Evolutionary conservation across 53 echinoderm and acorn worm genomes (phyloP).

Genomic region (Crossaster papposus): DNA sequence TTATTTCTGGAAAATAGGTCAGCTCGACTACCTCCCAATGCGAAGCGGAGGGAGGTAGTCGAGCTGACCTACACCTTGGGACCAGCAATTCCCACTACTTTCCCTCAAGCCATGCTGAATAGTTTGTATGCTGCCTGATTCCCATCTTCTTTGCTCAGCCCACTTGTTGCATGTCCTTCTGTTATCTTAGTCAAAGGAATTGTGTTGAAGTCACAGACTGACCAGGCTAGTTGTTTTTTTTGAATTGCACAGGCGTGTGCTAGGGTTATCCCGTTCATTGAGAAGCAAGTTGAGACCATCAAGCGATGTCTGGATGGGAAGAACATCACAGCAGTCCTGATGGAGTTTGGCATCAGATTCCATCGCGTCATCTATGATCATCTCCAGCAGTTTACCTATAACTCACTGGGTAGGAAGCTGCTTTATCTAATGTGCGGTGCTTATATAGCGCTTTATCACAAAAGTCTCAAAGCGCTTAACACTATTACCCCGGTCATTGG

Average conservation of each 20-base stretch:
- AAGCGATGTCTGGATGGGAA: conserved; percentile 92
- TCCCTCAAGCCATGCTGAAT: too few species aligned
- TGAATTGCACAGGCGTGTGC: conserved; percentile 80
- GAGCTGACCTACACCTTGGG: too few species aligned
- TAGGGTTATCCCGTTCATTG: conserved; percentile 86
- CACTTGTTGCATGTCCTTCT: neutral
- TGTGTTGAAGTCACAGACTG: neutral
- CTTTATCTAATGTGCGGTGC: neutral
- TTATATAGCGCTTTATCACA: too few species aligned
- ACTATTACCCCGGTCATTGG: too few species aligned
- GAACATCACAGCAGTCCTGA: conserved; percentile 86
- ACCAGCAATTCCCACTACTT: too few species aligned
- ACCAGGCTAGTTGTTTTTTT: neutral
- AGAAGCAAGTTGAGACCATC: conserved; percentile 84
- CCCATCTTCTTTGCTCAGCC: neutral
- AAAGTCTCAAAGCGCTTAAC: too few species aligned
- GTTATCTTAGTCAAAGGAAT: neutral
- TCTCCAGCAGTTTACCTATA: conserved; percentile 90
- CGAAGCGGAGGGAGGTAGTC: too few species aligned
- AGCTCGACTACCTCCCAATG: too few species aligned
- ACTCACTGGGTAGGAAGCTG: conserved; percentile 75
- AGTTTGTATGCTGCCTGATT: too few species aligned
- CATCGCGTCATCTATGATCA: conserved; percentile 93
- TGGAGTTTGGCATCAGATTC: conserved; percentile 95
- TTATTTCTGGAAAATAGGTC: too few species aligned